Evolutionary conservation across 2,888 invertebrate genomes (phyloP), one percentile per base, ranked within the genome.

Genomic region (Prenolepis imparis): DNA sequence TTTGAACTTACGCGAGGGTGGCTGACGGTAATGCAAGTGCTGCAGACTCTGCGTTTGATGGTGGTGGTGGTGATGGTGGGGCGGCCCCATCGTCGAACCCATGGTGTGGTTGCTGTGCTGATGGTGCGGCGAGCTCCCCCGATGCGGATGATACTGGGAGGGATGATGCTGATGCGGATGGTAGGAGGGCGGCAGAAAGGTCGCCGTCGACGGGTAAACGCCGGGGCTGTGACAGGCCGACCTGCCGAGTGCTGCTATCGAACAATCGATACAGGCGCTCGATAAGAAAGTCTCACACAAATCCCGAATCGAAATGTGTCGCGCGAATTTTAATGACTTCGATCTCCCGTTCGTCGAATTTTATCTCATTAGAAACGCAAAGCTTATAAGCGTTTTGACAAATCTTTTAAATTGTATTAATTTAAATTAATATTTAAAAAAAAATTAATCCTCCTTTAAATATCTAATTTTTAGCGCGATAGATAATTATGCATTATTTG

Each of bases 191-290:
- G 95, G 94, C 83, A 95, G 89, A 87, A 95, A 95, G 78, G 94
- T 93, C 63, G 92, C 93, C 84, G 94, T 89, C 80, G 93, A 92
- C 64, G 92, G 93, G 86, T 94, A 94, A 68, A 94, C 92, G 63
- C 94, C 94, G 18, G 94, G 94, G 91, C 94, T 94, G 92, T 94
- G 94, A 83, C 94, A 94, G 85, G 94, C 93, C 84, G 94, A 92
- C 90, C 94, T 93, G 86, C 94, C 94, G 24, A 94, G 91, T 73
- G 94, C 94, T 94, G 84, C 84, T 85, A 61, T 83, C 75, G 55
- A 63, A 82, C 68, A 88, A 59, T 75, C 77, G 15, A 67, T 39
- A 61, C 18, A 63, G 52, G 2, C 32, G 15, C 12, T 70, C 59
- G 21, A 80, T 80, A 44, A 70, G 12, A 48, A 77, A 41, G 8